Evolutionary conservation across 2,797 vertebrate species (phyloP).

Genomic region (Schizopygopsis pylzovi): DNA sequence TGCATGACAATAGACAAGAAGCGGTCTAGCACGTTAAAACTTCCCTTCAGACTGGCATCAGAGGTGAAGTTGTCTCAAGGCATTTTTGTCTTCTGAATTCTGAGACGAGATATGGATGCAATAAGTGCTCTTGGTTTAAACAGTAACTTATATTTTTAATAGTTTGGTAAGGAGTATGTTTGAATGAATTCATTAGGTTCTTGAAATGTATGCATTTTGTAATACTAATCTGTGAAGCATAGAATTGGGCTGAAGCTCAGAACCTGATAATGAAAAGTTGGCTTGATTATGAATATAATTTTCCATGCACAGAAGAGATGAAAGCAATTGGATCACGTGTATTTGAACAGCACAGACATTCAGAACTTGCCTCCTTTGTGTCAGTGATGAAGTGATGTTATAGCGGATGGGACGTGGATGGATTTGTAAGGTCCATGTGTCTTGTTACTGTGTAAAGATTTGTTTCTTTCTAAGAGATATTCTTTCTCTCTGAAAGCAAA

Average conservation of each 20-base stretch:
- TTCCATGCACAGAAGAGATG: not conserved
- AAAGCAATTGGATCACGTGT: not conserved
- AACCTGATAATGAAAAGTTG: not conserved
- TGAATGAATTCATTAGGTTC: not conserved
- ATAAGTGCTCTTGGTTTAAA: slow-evolving; percentile 18
- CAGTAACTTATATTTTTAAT: slow-evolving; percentile 3
- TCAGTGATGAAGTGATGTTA: slow-evolving; percentile 45
- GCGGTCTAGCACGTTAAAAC: slow-evolving; percentile 16
- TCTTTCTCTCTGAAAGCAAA: slow-evolving; percentile 52
- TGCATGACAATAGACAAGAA: slow-evolving; percentile 41
- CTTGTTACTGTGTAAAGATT: slow-evolving; percentile 48
- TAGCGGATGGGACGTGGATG: slow-evolving; percentile 35
- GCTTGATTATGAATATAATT: not conserved
- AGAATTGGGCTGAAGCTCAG: not conserved
- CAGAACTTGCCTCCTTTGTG: slow-evolving; percentile 37
- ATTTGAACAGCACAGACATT: slow-evolving; percentile 15
- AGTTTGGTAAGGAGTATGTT: not conserved
- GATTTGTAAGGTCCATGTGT: slow-evolving; percentile 35
- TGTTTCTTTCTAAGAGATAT: slow-evolving; percentile 41
- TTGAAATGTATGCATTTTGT: not conserved
- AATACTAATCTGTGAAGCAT: slow-evolving; percentile 18
- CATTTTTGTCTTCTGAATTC: slow-evolving; percentile 15
- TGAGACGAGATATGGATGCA: not conserved
- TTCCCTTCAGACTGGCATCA: slow-evolving; percentile 26
- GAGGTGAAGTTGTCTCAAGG: slow-evolving; percentile 5